A percentile compares a stretch with the other conserved stretches of the same genome.
These are phyloP conservation scores for Sylvia atricapilla DNA, from an alignment of 2,113 vertebrate genomes.

Conservation along the genomic window DNA sequence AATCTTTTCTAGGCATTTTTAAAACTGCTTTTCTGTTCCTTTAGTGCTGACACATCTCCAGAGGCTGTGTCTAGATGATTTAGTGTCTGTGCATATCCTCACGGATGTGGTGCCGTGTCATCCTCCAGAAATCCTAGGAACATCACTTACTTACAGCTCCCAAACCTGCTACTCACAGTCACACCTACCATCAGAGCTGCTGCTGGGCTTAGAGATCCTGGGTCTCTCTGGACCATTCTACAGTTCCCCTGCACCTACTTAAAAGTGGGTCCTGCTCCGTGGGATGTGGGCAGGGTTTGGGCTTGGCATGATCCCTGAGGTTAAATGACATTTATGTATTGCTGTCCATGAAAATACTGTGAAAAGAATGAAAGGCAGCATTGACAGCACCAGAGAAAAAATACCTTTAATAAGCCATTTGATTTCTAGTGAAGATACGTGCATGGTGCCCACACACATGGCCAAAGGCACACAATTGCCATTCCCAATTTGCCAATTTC, in stretches of 20 bases:
- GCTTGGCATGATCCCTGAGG: background rate
- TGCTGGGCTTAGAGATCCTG: background rate
- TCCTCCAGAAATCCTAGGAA: background rate
- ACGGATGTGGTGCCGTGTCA: background rate
- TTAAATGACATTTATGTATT: accelerated
- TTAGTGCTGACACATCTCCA: background rate
- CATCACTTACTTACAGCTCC: background rate
- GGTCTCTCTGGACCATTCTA: background rate
- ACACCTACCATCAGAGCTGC: background rate
- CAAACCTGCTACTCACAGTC: background rate
- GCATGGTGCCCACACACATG: accelerated
- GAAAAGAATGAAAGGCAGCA: background rate
- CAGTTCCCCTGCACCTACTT: background rate
- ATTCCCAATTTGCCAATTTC: accelerated
- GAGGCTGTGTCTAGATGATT: background rate
- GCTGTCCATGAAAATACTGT: background rate
- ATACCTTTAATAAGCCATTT: background rate
- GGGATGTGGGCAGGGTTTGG: accelerated
- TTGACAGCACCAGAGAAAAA: background rate
- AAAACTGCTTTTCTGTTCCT: background rate
- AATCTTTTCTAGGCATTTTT: background rate
- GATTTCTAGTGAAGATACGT: accelerated
- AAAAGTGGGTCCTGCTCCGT: background rate
- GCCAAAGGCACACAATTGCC: background rate
- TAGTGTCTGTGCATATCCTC: background rate